Evolutionary conservation across 2,888 invertebrate genomes (phyloP).

Genomic region (Cryptocheilus praepositus): DNA sequence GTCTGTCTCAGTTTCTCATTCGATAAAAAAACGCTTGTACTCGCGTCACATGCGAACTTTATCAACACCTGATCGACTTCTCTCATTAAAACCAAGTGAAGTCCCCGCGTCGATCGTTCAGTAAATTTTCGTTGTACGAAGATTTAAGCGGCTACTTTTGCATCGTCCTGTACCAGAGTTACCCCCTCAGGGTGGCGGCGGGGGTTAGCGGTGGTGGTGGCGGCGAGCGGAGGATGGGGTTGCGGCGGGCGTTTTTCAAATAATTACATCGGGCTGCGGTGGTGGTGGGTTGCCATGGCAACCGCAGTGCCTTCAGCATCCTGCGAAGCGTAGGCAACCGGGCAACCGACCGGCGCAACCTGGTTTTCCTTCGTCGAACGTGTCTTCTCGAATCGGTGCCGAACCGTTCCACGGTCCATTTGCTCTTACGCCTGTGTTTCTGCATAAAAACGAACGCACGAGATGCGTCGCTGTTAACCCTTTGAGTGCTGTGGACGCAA

Average conservation of each 20-base stretch:
- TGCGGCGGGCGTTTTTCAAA: constrained; percentile 74
- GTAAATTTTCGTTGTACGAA: constrained; percentile 2
- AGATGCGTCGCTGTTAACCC: no score
- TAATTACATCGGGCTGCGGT: constrained; percentile 75
- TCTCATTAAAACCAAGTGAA: neutral
- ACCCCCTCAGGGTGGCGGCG: constrained; percentile 54
- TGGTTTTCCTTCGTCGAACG: neutral
- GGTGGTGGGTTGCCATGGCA: constrained; percentile 73
- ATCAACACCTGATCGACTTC: neutral
- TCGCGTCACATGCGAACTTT: no score
- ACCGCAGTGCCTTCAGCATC: constrained; percentile 71
- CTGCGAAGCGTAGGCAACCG: constrained; percentile 59
- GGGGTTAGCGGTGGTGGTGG: constrained; percentile 39
- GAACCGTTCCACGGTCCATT: neutral
- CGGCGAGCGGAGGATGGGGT: constrained; percentile 38
- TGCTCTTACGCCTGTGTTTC: no score
- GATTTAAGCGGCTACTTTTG: constrained; percentile 48
- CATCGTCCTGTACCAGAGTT: constrained; percentile 46
- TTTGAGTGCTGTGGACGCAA: no score
- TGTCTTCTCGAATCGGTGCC: no score
- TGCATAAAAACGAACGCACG: neutral
- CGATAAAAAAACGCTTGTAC: no score
- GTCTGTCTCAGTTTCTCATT: no score
- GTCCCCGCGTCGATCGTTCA: neutral
- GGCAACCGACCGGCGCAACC: constrained; percentile 18